Conservation (phyloP, 2,797 vertebrate genomes). For the Rhabdomys pumilio region DNA sequence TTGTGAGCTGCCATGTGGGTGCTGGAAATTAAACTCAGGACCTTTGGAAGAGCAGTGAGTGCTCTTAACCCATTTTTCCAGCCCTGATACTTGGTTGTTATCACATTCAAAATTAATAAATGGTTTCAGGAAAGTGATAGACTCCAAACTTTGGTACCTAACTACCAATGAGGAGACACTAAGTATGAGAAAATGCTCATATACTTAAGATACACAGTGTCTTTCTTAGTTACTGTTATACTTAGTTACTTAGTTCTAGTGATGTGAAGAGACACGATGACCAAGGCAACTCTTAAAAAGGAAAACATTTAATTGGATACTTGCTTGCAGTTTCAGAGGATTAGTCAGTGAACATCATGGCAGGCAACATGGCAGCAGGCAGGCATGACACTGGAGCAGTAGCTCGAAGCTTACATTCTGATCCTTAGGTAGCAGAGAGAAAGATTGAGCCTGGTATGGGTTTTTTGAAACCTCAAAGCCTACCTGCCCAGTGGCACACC, state of each 20-base stretch:
- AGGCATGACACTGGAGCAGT: neutral
- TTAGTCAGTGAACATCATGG: neutral
- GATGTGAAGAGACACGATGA: neutral
- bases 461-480: neutral
- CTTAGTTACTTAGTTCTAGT: neutral
- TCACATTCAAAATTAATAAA: slow-evolving; percentile 83
- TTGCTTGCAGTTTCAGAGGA: neutral
- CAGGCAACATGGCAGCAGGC: neutral
- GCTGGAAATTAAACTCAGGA: too few relatives aligned
- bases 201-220: neutral
- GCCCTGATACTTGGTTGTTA: neutral
- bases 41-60: too few relatives aligned
- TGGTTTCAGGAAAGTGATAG: slow-evolving; percentile 82
- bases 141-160: slow-evolving; percentile 86
- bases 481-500: neutral
- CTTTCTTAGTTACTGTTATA: neutral
- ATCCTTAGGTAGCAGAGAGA: neutral
- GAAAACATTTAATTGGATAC: too few relatives aligned
- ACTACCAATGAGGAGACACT: slow-evolving; percentile 85
- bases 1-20: too few relatives aligned
- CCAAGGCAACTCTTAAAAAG: neutral
- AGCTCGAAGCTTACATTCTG: neutral
- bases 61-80: too few relatives aligned
- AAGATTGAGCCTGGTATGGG: neutral
- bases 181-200: neutral